Evolutionary conservation across 2,888 invertebrate species (phyloP), one percentile per base, ranked within the genome.

Genomic region (Harmothoe impar): DNA sequence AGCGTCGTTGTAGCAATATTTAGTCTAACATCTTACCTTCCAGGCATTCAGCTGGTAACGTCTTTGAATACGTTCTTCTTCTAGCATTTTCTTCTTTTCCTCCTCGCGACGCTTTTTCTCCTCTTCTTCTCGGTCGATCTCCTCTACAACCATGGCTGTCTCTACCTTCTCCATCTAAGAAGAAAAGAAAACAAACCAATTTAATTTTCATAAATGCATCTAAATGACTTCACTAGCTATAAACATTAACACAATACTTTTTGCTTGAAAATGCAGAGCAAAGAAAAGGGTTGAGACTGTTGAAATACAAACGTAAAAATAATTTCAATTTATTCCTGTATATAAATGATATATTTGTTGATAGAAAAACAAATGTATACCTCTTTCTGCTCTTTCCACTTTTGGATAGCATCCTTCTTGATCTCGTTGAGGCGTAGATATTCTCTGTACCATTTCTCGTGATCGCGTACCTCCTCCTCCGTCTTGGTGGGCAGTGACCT

Each of bases 401-500:
- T 93, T 91, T 94, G 94, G 54, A 96, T 95, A 25, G 95, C 95
- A 90, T 94, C 94, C 93, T 95, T 95, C 92, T 96, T 96, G 85
- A 92, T 93, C 56, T 95, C 95, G 91, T 94, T 95, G 7, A 95
- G 93, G 72, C 92, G 93, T 5, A 94, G 91, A 90, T 95, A 95
- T 88, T 95, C 94, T 90, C 94, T 93, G 92, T 95, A 95, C 96
- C 96, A 96, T 1, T 93, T 93, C 91, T 95, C 95, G 91, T 96
- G 96, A 5, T 93, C 92, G 20, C 92, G 90, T 10, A 96, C 94
- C 91, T 95, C 94, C 35, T 94, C 94, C 86, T 95, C 94, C n/a
- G 94, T 94, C 90, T 93, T 93, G 10, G 95, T 95, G 0, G 95
- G 95, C 54, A 96, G 92, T 3, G 94, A 91, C 12, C 94, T 93